Evolutionary conservation across 2,888 invertebrate species (phyloP), one percentile per base, ranked within the genome.

Genomic region (Agrotis segetum): DNA sequence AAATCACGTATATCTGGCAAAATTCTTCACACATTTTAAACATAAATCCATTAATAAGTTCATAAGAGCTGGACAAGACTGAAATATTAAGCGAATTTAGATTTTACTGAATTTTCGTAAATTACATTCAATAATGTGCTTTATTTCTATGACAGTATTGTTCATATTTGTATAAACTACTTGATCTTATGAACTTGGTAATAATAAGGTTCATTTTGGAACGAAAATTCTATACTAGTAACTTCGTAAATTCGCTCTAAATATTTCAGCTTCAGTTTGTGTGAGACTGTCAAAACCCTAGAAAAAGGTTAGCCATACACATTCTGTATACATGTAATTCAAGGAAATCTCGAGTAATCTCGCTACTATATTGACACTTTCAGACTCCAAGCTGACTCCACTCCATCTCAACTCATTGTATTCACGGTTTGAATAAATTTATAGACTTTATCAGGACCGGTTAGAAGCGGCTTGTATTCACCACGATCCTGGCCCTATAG

Each of bases 41-140:
- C 62, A 85, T 74, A 85, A 83, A 76, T 85, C 73, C 71, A 77
- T 74, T 72, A 79, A 75, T 82, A 76, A 77, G 77, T 75, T 76
- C 65, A 68, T 68, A 74, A 56, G 44, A n/a, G 19, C 66, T 75
- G 64, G 62, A 49, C 83, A 83, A 71, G 55, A 61, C 64, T 52
- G 44, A 52, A 24, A 70, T 21, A 2, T 52, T 50, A 17, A 52
- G 24, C 11, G 3, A 67, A 7, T 19, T 21, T 52, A 1, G 40
- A 17, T 3, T 19, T 0, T 24, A 50, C 14, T 70, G 40, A 24
- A 19, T 3, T 11, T 21, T 47, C 21, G 13, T 16, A 24, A 4
- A 24, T 9, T 16, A 50, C 19, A 29, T 14, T 19, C 9, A 9
- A 70, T 52, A 52, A 19, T 17, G 34, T 7, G 6, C 40, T 40